Base-by-base conservation (phyloP, 1,140 invertebrate genomes). In the Apis dorsata region DNA sequence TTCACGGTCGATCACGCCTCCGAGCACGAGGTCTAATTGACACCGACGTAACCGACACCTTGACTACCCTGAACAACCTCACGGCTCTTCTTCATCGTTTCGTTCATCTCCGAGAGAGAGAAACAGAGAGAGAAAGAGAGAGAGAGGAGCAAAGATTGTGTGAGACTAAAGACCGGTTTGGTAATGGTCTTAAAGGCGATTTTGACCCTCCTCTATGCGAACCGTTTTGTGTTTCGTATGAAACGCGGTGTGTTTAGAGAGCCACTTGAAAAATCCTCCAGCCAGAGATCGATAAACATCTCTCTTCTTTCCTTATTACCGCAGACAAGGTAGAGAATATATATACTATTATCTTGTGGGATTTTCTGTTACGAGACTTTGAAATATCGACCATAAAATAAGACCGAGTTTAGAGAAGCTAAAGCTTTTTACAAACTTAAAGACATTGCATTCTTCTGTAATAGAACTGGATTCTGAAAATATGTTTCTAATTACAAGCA, bases 81-180 rank as follows among this genome's bases (percentile, higher is more conserved):
- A 60, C 69, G 78, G 70, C 76, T 24, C 80, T 87, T 86, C 34
- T 44, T 44, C 34, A 7, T 44, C 85, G 83, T 79, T 71, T 83
- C 85, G 75, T 79, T 53, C 71, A 74, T 83, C 34, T 44, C 77
- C 65, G 55, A 57, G 51, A 51, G 49, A 44, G 34, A 44, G 34
- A 44, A 24, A 24, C 24, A 24, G 34, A 44, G 34, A 44, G 34
- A 44, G 4, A 44, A 5, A 44, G 34, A 34, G 34, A 44, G 34
- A 34, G 34, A 34, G 34, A 44, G 34, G 34, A 24, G 71, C 68
- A 49, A 87, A 75, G 78, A 79, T 72, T 71, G 83, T 78, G 83
- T 71, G 83, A 85, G 80, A 88, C 81, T 88, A 86, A 88, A 83
- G 81, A 88, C 87, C 87, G 86, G 87, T 88, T 88, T 88, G 74